Conservation (phyloP, 1,140 invertebrate genomes). For the Ceratina australensis region DNA sequence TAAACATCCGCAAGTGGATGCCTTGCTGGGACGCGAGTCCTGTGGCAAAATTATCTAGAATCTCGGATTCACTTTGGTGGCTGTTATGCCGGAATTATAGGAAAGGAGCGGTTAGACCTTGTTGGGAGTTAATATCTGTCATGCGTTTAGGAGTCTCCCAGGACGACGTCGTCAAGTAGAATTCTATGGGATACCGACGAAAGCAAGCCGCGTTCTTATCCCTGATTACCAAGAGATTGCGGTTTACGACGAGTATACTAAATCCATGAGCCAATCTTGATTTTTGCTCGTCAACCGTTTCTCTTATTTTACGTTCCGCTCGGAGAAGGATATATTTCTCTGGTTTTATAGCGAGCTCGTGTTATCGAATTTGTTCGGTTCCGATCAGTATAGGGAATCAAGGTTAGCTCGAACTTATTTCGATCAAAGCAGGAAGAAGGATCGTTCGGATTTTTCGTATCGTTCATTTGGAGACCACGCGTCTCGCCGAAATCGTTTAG, state of each 20-base stretch:
- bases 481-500: too few species aligned
- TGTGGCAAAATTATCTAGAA: not conserved
- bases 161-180: not conserved
- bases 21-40: not conserved
- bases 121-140: not conserved
- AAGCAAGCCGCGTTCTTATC: not conserved
- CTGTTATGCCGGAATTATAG: constrained; percentile 16
- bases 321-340: not conserved
- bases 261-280: not conserved
- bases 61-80: constrained; percentile 25
- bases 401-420: too few species aligned
- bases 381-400: too few species aligned
- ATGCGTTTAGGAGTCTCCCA: not conserved
- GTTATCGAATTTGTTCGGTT: not conserved
- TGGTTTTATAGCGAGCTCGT: constrained; percentile 2
- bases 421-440: too few species aligned
- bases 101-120: not conserved
- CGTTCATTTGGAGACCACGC: too few species aligned
- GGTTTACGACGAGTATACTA: constrained; percentile 7
- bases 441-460: too few species aligned
- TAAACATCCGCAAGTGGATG: constrained; percentile 14
- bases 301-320: constrained; percentile 10
- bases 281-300: not conserved
- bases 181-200: too few species aligned
- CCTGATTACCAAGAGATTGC: constrained; percentile 8